A percentile compares a stretch with the other conserved stretches of the same genome.
Conservation (phyloP, 2,888 invertebrate species). For the Ophion obscuratus region DNA sequence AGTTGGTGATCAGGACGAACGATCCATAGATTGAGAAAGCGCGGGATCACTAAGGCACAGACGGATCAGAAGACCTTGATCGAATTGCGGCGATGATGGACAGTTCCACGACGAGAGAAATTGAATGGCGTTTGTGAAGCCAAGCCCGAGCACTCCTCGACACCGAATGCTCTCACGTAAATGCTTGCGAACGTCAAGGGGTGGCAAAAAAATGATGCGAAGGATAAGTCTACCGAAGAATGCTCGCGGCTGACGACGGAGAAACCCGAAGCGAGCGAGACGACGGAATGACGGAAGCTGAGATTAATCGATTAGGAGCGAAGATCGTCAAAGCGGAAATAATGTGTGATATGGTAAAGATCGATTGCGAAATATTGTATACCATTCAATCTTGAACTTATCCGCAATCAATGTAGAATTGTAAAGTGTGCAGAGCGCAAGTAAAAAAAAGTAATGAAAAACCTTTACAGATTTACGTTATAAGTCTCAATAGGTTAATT, state of each 20-base stretch:
- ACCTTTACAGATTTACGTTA: too few species aligned
- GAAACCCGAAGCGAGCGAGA: constrained; percentile 33
- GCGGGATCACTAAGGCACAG: constrained; percentile 70
- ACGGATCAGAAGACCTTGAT: constrained; percentile 56
- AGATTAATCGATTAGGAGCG: constrained; percentile 96
- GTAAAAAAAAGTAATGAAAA: neutral
- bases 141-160: constrained; percentile 68
- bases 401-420: neutral
- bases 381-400: neutral
- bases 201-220: constrained; percentile 74
- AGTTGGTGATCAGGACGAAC: constrained; percentile 12
- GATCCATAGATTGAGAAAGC: constrained; percentile 50
- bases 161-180: constrained; percentile 39
- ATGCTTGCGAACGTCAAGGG: constrained; percentile 66
- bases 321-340: constrained; percentile 97
- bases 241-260: constrained; percentile 42
- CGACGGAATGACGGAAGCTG: constrained; percentile 88
- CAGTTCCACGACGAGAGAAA: constrained; percentile 46
- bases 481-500: too few species aligned
- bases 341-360: constrained; percentile 89
- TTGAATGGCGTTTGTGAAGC: constrained; percentile 74
- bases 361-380: neutral
- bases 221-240: constrained; percentile 52
- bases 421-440: neutral
- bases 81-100: constrained; percentile 62